Conservation (phyloP, 2,888 invertebrate genomes). For the Mythimna lalbum region DNA sequence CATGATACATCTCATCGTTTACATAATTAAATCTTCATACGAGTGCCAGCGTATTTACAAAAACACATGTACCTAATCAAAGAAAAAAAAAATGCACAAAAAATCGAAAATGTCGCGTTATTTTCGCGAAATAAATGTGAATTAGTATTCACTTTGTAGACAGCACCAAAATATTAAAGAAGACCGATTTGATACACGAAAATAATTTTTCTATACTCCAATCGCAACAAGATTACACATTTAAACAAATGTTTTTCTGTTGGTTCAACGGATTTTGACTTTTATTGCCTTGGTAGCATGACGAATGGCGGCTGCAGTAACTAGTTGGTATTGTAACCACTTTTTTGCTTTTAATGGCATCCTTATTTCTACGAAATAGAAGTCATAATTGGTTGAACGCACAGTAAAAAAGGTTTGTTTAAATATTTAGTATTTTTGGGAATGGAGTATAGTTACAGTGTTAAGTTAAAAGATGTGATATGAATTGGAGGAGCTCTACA, state of each 20-base stretch:
- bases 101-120: conserved; percentile 62
- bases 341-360: no score
- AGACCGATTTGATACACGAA: conserved; percentile 54
- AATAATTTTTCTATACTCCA: conserved; percentile 24
- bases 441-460: no score
- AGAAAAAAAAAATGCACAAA: conserved; percentile 71
- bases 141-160: conserved; percentile 58
- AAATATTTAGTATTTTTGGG: no score
- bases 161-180: conserved; percentile 66
- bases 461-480: neutral
- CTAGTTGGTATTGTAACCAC: no score
- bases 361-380: no score
- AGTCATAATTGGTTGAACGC: no score
- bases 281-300: no score
- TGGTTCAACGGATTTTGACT: no score
- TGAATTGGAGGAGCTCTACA: neutral
- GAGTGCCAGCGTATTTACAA: conserved; percentile 80
- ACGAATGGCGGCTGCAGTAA: no score
- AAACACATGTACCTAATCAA: conserved; percentile 63
- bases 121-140: conserved; percentile 56
- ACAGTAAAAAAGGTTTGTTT: no score
- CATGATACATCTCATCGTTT: conserved; percentile 68
- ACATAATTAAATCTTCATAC: conserved; percentile 72
- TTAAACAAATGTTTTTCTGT: no score
- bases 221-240: no score